Evolutionary conservation across 2,113 vertebrate genomes (phyloP).

Genomic region (Neogobius melanostomus): DNA sequence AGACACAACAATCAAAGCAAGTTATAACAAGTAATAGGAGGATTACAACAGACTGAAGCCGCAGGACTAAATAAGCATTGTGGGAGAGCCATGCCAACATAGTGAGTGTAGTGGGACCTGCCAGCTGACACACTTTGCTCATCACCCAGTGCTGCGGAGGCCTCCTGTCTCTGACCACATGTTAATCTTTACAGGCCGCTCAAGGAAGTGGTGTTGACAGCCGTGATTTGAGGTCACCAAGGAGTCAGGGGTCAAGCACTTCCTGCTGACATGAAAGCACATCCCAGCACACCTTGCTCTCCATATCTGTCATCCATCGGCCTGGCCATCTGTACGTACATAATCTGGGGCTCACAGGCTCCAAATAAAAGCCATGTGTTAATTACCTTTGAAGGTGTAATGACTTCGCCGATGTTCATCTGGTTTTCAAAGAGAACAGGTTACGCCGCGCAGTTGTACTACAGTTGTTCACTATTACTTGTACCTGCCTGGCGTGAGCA

Average conservation of each 20-base stretch:
- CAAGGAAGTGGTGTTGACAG: slow-evolving; percentile 76
- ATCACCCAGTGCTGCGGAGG: slow-evolving; percentile 32
- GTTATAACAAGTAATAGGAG: neutral
- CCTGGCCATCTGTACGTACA: slow-evolving; percentile 74
- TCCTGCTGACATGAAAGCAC: slow-evolving; percentile 79
- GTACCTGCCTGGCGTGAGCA: slow-evolving; percentile 41
- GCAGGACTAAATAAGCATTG: slow-evolving; percentile 23
- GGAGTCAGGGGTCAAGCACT: slow-evolving; percentile 73
- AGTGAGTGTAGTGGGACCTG: slow-evolving; percentile 45
- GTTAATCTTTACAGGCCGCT: slow-evolving; percentile 74
- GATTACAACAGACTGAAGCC: slow-evolving; percentile 2
- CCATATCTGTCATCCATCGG: slow-evolving; percentile 60
- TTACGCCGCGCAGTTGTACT: slow-evolving; percentile 63
- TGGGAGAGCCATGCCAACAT: slow-evolving; percentile 52
- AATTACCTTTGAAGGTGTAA: slow-evolving; percentile 82
- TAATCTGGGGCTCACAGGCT: slow-evolving; percentile 74
- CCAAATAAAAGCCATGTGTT: slow-evolving; percentile 81
- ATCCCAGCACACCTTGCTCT: slow-evolving; percentile 78
- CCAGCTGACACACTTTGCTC: slow-evolving; percentile 52
- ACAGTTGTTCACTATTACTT: slow-evolving; percentile 58
- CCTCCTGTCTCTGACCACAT: slow-evolving; percentile 65
- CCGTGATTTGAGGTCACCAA: slow-evolving; percentile 71
- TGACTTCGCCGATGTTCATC: slow-evolving; percentile 75
- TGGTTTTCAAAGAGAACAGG: slow-evolving; percentile 74
- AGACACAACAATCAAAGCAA: neutral